Evolutionary conservation across 2,797 vertebrate species (phyloP).

Genomic region (Melanotaenia trifasciata): DNA sequence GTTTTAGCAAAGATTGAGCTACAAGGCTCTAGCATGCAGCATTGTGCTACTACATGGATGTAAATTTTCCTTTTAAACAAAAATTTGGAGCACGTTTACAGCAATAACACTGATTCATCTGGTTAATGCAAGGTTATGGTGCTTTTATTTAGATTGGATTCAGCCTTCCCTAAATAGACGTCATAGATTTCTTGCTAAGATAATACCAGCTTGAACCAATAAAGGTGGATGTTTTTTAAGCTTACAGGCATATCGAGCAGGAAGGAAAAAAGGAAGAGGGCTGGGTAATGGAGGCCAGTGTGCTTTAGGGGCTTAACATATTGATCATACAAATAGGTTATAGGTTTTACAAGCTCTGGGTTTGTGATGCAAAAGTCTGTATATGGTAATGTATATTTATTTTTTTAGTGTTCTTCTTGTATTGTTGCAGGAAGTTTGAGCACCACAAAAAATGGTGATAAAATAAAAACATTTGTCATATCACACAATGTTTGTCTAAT

Average conservation of each 20-base stretch:
- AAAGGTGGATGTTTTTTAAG: slow-evolving; percentile 55
- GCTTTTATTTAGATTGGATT: slow-evolving; percentile 13
- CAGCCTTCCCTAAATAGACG: slow-evolving; percentile 28
- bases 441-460: not conserved
- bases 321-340: slow-evolving; percentile 54
- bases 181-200: slow-evolving; percentile 44
- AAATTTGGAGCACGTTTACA: slow-evolving; percentile 1
- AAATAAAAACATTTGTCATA: not conserved
- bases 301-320: slow-evolving; percentile 47
- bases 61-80: slow-evolving; percentile 4
- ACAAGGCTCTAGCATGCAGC: slow-evolving; percentile 4
- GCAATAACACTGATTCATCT: slow-evolving; percentile 12
- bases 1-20: slow-evolving; percentile 1
- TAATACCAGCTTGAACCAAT: slow-evolving; percentile 55
- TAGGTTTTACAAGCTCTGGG: slow-evolving; percentile 27
- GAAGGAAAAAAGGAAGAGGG: slow-evolving; percentile 36
- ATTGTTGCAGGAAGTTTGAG: not conserved
- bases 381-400: not conserved
- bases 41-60: not conserved
- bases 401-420: slow-evolving; percentile 3
- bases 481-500: not conserved
- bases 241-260: slow-evolving; percentile 36
- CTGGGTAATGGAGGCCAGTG: slow-evolving; percentile 20
- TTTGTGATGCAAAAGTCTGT: slow-evolving; percentile 7
- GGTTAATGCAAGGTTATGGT: slow-evolving; percentile 25